Conservation (phyloP, 2,113 vertebrate genomes). For the Andinoacara biseriatus region DNA sequence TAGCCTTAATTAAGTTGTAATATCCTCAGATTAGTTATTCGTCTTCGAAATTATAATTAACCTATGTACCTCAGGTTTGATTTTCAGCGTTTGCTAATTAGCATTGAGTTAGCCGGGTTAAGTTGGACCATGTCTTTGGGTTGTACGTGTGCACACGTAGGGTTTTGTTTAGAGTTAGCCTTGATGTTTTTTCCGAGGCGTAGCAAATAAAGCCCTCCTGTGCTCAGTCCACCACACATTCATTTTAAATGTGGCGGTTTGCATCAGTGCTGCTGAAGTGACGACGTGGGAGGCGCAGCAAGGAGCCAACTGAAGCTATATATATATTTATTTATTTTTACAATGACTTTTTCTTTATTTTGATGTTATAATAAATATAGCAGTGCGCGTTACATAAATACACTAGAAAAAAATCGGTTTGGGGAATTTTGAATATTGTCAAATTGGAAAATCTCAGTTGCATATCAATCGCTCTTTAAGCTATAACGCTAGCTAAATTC, state of each 20-base stretch:
- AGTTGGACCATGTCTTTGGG: too few relatives aligned
- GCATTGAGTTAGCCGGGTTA: conserved; percentile 38
- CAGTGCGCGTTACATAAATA: neutral
- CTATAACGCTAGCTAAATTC: neutral
- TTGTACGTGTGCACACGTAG: neutral
- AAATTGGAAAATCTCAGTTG: neutral
- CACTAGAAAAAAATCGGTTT: neutral
- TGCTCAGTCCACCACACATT: neutral
- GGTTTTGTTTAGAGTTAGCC: neutral
- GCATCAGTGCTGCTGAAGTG: conserved; percentile 38
- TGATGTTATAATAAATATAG: neutral
- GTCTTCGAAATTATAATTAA: neutral
- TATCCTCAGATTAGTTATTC: neutral
- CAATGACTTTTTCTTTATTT: neutral
- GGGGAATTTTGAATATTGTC: neutral
- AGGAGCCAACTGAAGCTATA: conserved; percentile 37
- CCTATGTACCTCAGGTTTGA: neutral
- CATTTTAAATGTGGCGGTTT: conserved; percentile 72
- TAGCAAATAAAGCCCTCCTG: neutral
- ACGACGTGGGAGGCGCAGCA: conserved; percentile 69
- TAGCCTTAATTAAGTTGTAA: neutral
- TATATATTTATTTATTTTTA: neutral
- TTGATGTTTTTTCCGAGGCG: neutral
- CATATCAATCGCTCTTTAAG: conserved; percentile 10
- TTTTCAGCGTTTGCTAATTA: conserved; percentile 41